Evolutionary conservation across 2,888 invertebrate species (phyloP).

Genomic region (Psylliodes chrysocephalus): DNA sequence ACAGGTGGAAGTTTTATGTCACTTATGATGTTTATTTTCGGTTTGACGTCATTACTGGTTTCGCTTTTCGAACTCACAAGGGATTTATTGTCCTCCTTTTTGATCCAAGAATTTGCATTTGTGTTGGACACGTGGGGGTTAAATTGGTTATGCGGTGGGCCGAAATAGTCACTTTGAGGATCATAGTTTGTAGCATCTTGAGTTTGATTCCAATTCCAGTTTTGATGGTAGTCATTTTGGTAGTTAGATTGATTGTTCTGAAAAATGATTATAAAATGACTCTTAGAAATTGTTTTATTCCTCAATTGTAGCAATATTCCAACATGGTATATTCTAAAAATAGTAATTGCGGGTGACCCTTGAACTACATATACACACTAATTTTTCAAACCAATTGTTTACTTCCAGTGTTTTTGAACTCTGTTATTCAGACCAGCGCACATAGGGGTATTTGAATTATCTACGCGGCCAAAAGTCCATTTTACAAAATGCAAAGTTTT

Average conservation of each 20-base stretch:
- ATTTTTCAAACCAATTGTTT: no score
- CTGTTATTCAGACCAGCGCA: no score
- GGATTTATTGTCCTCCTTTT: constrained; percentile 55
- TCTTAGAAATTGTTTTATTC: background rate
- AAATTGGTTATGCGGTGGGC: constrained; percentile 51
- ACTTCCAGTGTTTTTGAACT: no score
- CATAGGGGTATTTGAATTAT: no score
- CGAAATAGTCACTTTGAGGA: constrained; percentile 51
- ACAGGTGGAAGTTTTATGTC: constrained; percentile 61
- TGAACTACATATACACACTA: no score
- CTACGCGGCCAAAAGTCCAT: no score
- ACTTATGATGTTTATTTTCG: constrained; percentile 64
- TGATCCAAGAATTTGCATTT: constrained; percentile 57
- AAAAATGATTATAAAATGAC: background rate
- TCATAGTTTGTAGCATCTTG: constrained; percentile 39
- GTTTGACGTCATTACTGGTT: constrained; percentile 58
- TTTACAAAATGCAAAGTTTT: no score
- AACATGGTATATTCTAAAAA: no score
- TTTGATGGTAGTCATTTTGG: constrained; percentile 35
- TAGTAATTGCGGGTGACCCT: no score
- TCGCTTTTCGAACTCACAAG: constrained; percentile 55
- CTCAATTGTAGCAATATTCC: no score
- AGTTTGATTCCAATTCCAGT: constrained; percentile 38
- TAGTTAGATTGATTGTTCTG: constrained; percentile 15
- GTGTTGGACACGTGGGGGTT: constrained; percentile 50